phyloP scores from a whole-genome alignment of 1,140 invertebrate genomes.

The Euschistus heros region DNA sequence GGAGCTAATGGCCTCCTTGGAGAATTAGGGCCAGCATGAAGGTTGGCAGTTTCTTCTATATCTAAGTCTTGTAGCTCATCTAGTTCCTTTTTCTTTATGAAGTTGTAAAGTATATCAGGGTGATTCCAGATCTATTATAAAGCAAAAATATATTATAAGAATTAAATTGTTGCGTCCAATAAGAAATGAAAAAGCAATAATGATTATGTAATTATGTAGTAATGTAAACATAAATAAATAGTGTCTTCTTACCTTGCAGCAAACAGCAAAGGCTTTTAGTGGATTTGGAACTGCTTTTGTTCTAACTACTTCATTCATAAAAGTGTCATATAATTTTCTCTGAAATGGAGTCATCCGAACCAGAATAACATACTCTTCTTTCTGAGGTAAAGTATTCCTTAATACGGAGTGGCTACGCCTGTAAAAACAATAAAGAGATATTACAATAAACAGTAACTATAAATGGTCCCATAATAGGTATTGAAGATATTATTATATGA shows the following conservation, averaged over 20 bases:
- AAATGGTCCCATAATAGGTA: too few relatives aligned
- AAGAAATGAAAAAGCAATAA: too few relatives aligned
- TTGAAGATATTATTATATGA: too few relatives aligned
- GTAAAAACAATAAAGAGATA: slow-evolving; percentile 19
- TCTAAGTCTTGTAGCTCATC: slow-evolving; percentile 82
- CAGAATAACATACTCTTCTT: slow-evolving; percentile 84
- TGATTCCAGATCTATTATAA: slow-evolving; percentile 90
- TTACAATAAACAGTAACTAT: too few relatives aligned
- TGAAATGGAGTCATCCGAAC: slow-evolving; percentile 81
- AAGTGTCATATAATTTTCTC: slow-evolving; percentile 74
- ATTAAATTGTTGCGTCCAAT: too few relatives aligned
- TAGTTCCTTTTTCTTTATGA: slow-evolving; percentile 68
- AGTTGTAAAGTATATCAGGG: slow-evolving; percentile 90
- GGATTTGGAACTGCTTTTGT: slow-evolving; percentile 85
- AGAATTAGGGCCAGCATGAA: slow-evolving; percentile 33
- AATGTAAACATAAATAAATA: neutral
- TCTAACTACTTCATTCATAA: slow-evolving; percentile 83
- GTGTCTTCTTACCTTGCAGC: slow-evolving; percentile 67
- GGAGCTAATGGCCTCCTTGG: slow-evolving; percentile 18
- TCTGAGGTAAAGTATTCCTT: slow-evolving; percentile 72
- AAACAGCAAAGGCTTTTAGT: slow-evolving; percentile 94
- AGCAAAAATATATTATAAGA: neutral
- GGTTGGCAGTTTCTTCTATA: slow-evolving; percentile 48
- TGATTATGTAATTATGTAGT: too few relatives aligned
- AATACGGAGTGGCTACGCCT: slow-evolving; percentile 80